Percentiles rank a stretch among this genome's conserved stretches.
phyloP scores from a whole-genome alignment of 2,888 invertebrate species.

The Salpingus planirostris region DNA sequence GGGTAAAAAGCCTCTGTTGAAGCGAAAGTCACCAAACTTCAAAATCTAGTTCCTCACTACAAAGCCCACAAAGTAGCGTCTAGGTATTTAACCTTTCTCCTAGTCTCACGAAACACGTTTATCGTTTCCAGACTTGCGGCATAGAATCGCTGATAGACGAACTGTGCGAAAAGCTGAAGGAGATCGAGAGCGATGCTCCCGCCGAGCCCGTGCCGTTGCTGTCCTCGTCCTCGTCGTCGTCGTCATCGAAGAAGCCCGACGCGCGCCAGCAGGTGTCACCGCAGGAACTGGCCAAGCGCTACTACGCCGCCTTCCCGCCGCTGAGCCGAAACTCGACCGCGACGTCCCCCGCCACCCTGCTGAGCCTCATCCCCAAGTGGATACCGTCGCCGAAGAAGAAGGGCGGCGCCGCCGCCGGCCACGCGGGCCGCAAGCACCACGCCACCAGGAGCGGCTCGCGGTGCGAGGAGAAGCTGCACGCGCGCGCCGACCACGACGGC shows the following conservation, averaged over 20 bases:
- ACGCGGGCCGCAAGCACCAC: slow-evolving; percentile 17
- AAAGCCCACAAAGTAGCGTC: no score
- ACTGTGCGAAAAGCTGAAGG: slow-evolving; percentile 67
- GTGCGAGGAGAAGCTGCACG: slow-evolving; percentile 8
- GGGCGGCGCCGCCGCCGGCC: no score
- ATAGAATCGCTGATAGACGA: slow-evolving; percentile 77
- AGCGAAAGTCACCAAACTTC: no score
- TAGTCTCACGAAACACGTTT: no score
- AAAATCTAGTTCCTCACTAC: no score
- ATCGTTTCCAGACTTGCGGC: slow-evolving; percentile 56
- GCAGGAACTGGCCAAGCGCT: slow-evolving; percentile 61
- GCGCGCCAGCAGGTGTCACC: slow-evolving; percentile 39
- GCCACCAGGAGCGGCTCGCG: no score
- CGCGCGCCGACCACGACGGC: no score
- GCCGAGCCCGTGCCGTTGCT: slow-evolving; percentile 4
- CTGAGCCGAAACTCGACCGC: slow-evolving; percentile 20
- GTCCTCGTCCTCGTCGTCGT: no score
- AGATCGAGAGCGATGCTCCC: slow-evolving; percentile 46
- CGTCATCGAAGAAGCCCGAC: slow-evolving; percentile 13
- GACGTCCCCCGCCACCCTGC: slow-evolving; percentile 24
- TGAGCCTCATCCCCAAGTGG: slow-evolving; percentile 35
- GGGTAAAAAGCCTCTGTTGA: no score
- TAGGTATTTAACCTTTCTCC: no score
- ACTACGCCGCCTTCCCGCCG: slow-evolving; percentile 70
- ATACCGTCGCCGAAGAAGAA: slow-evolving; percentile 29